These are phyloP conservation scores for Trichoplusia ni DNA, from an alignment of 1,140 invertebrate genomes.

Conservation along the genomic window DNA sequence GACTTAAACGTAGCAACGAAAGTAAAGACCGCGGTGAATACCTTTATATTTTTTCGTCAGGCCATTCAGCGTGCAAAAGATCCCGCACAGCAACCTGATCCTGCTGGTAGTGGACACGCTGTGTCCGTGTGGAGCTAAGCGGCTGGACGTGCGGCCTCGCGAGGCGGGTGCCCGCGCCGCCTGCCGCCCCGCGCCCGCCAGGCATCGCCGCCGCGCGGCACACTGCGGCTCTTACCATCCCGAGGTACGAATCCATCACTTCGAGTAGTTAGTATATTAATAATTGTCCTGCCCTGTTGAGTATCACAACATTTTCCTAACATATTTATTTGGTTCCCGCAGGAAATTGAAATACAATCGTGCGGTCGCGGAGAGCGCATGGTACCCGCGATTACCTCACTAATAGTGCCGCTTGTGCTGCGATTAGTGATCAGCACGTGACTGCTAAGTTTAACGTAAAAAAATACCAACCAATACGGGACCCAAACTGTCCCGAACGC, in stretches of 20 bases:
- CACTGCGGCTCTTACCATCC: slow-evolving; percentile 95
- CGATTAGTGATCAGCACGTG: slow-evolving; percentile 58
- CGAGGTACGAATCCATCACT: slow-evolving; percentile 83
- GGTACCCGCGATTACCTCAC: slow-evolving; percentile 40
- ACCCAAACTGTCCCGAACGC: slow-evolving; percentile 10
- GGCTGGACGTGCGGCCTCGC: slow-evolving; percentile 89
- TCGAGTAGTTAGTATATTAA: no score
- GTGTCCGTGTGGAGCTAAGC: slow-evolving; percentile 93
- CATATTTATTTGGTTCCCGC: not conserved
- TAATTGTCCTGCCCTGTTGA: not conserved
- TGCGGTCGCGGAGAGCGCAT: slow-evolving; percentile 60
- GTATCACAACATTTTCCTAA: not conserved
- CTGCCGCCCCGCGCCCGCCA: slow-evolving; percentile 81
- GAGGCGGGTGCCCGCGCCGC: slow-evolving; percentile 84
- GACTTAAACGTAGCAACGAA: not conserved
- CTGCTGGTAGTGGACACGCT: slow-evolving; percentile 93
- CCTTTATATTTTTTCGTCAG: slow-evolving; percentile 71
- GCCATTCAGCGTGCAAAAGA: slow-evolving; percentile 96
- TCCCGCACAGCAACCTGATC: slow-evolving; percentile 95
- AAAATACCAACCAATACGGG: slow-evolving; percentile 22
- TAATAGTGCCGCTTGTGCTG: slow-evolving; percentile 40
- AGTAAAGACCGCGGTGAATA: no score
- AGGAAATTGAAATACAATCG: slow-evolving; percentile 76
- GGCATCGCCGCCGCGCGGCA: slow-evolving; percentile 86
- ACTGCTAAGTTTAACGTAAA: slow-evolving; percentile 45